Evolutionary conservation across 2,888 invertebrate species (phyloP).

Genomic region (Digitonthophagus gazella): DNA sequence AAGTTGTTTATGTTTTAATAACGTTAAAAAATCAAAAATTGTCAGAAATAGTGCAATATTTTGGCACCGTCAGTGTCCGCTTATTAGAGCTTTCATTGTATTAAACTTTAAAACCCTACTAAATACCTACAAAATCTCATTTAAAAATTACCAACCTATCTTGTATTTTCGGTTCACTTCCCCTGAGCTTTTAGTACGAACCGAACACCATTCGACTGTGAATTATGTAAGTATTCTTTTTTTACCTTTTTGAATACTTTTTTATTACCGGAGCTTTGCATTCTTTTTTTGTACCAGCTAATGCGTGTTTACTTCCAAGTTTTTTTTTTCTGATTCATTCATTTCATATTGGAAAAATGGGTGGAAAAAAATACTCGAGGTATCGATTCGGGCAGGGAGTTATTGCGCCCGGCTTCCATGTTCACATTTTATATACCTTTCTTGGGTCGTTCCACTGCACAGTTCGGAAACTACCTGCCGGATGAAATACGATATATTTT

Average conservation of each 20-base stretch:
- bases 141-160: neutral
- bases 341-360: neutral
- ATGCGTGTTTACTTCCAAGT: neutral
- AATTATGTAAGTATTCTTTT: neutral
- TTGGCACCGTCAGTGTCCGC: too few relatives aligned
- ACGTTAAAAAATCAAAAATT: too few relatives aligned
- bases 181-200: neutral
- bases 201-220: neutral
- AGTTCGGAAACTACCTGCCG: conserved; percentile 2
- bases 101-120: neutral
- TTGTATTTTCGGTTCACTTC: neutral
- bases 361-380: neutral
- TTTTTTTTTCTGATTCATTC: neutral
- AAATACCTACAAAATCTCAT: neutral
- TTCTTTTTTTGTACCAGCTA: neutral
- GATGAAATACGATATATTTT: conserved; percentile 15
- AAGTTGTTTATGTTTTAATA: too few relatives aligned
- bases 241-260: neutral
- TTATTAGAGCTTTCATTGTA: too few relatives aligned
- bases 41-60: too few relatives aligned
- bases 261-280: neutral
- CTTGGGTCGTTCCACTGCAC: neutral
- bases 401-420: neutral
- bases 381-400: neutral
- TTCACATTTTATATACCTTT: neutral